Base-by-base conservation (phyloP, 2,797 vertebrate species). In the Cygnus olor region DNA sequence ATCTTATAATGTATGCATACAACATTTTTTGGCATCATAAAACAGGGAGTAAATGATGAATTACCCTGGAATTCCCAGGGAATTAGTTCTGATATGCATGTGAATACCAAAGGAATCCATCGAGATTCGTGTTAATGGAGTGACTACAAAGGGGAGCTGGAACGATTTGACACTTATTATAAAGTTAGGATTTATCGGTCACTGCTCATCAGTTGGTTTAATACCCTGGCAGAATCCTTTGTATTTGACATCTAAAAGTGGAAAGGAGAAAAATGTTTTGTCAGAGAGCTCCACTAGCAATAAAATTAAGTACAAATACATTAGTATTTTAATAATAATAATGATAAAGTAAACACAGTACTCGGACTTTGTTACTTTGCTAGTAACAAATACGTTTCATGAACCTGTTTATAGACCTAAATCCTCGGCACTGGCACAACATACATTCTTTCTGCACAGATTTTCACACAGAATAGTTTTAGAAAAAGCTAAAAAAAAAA, bases 21-120 rank as follows among this genome's bases (percentile, higher is more conserved):
- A 93, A 87, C 56, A 93, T 63, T 81, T 95, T 95, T 88, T 91
- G 80, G 76, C 78, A 94, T 89, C 83, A 94, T 79, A 85, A 87
- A 90, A 85, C 56, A 93, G 30, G 79, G 49, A 73, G 30, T 51
- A 95, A 92, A 81, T 92, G 92, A 96, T 93, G 56, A 93, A 96
- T 94, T 95, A 72, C 71, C 49, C 72, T 80, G 71, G 91, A 95
- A 96, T 94, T 97, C 93, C 89, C 77, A 87, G 38, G 81, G 89
- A 96, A 96, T 97, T 96, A 95, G 72, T 90, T 92, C 71, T 71
- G 78, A 94, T 95, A 85, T 83, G 90, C 87, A 95, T 92, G 80
- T 90, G 90, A 97, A 95, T 95, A 95, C 82, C 63, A 70, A 74
- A 91, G 85, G 72, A 95, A 96, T 94, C 94, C 36, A 3, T 2